phyloP scores from a whole-genome alignment of 2,113 vertebrate genomes.

The Gila orcuttii region DNA sequence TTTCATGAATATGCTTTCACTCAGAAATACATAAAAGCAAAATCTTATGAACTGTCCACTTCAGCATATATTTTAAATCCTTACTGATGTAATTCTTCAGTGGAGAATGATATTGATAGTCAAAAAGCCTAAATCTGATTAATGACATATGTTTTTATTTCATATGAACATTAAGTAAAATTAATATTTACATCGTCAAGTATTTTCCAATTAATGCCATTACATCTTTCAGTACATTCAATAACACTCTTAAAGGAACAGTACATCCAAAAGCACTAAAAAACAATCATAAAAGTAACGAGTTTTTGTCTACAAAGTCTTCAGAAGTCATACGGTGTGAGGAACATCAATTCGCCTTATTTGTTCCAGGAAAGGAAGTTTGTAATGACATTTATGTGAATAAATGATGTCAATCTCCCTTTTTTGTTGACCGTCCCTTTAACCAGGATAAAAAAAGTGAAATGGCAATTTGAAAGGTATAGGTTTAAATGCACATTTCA shows the following conservation, averaged over 20 bases:
- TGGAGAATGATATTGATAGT: background rate
- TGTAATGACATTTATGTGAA: background rate
- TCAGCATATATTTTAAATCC: too few relatives aligned
- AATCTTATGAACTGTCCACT: background rate
- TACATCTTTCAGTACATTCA: background rate
- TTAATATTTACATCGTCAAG: slow-evolving; percentile 36
- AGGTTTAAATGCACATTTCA: background rate
- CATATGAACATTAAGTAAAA: background rate
- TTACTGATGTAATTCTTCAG: background rate
- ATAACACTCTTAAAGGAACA: slow-evolving; percentile 6
- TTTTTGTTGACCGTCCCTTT: background rate
- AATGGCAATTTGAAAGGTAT: background rate
- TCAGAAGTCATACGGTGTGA: too few relatives aligned
- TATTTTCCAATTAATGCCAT: background rate
- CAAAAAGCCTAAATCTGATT: background rate
- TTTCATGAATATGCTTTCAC: background rate
- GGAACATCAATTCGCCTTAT: background rate
- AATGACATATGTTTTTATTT: slow-evolving; percentile 2
- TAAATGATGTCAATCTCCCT: background rate
- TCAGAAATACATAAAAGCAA: background rate
- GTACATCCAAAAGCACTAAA: background rate
- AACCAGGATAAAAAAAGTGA: background rate
- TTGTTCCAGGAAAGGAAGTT: background rate
- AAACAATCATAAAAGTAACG: background rate
- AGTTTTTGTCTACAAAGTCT: background rate